These are phyloP conservation scores for Branchellion lobata DNA, from an alignment of 2,888 invertebrate genomes.

Conservation along the genomic window DNA sequence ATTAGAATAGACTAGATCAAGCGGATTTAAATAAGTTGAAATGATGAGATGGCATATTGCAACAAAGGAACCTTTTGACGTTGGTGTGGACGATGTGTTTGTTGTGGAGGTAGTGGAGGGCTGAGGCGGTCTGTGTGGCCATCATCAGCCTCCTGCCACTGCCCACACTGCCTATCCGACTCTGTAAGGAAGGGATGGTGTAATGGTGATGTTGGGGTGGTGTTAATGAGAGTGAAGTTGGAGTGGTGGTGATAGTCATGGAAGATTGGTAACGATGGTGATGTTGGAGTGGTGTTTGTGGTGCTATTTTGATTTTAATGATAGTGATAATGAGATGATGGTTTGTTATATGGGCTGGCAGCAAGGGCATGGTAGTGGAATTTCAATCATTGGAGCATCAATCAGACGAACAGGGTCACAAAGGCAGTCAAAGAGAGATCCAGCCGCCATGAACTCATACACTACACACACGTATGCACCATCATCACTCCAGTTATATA, in stretches of 20 bases:
- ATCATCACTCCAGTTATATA: conserved; percentile 19
- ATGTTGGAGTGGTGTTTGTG: no score
- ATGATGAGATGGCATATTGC: no score
- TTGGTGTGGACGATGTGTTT: conserved; percentile 46
- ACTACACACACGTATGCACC: conserved; percentile 16
- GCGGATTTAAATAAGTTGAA: no score
- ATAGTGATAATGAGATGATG: no score
- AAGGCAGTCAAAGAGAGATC: conserved; percentile 23
- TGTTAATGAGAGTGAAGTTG: not conserved
- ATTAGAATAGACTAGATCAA: no score
- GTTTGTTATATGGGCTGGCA: no score
- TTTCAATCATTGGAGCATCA: no score
- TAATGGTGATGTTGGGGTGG: not conserved
- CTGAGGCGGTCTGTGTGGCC: conserved; percentile 35
- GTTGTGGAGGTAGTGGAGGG: conserved; percentile 36
- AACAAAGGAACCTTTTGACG: conserved; percentile 46
- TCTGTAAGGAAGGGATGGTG: no score
- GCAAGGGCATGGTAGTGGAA: no score
- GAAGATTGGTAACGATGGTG: not conserved
- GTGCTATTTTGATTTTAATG: no score
- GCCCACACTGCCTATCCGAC: not conserved
- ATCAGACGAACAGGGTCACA: not conserved
- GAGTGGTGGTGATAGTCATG: not conserved
- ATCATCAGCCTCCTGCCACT: conserved; percentile 19
- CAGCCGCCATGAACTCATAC: conserved; percentile 36